phyloP scores from a whole-genome alignment of 2,888 invertebrate species.

The Cepaea hortensis region DNA sequence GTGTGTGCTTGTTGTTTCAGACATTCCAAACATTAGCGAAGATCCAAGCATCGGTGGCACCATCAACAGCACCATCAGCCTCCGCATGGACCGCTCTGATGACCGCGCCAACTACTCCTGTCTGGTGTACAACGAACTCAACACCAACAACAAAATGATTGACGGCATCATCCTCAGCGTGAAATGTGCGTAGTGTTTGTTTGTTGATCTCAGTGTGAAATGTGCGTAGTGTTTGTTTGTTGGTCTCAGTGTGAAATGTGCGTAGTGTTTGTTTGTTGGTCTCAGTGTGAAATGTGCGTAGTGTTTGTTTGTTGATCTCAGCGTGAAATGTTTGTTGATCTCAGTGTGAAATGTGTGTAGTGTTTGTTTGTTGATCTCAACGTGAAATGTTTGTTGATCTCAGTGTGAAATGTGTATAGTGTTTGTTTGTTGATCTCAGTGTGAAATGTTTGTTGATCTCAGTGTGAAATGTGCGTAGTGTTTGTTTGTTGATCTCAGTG shows the following conservation, averaged over 20 bases:
- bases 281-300: too few relatives aligned
- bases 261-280: too few relatives aligned
- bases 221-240: not conserved
- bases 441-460: too few relatives aligned
- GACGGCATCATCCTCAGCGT: conserved; percentile 57
- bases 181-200: conserved; percentile 62
- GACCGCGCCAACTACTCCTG: conserved; percentile 66
- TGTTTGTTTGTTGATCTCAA: not conserved
- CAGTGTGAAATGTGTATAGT: too few relatives aligned
- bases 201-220: not conserved
- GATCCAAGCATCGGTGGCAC: conserved; percentile 47
- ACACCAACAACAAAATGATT: conserved; percentile 57
- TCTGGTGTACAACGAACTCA: conserved; percentile 63
- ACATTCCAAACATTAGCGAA: conserved; percentile 22
- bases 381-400: not conserved
- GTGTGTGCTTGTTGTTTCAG: not conserved
- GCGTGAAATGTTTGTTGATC: not conserved
- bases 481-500: conserved; percentile 51
- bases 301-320: too few relatives aligned
- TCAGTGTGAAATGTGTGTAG: conserved; percentile 68
- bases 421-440: too few relatives aligned
- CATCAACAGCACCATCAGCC: conserved; percentile 56
- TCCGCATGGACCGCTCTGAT: conserved; percentile 57
- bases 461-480: too few relatives aligned
- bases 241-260: not conserved